Evolutionary conservation across 2,888 invertebrate genomes (phyloP).

Genomic region (Nymphalis polychloros): DNA sequence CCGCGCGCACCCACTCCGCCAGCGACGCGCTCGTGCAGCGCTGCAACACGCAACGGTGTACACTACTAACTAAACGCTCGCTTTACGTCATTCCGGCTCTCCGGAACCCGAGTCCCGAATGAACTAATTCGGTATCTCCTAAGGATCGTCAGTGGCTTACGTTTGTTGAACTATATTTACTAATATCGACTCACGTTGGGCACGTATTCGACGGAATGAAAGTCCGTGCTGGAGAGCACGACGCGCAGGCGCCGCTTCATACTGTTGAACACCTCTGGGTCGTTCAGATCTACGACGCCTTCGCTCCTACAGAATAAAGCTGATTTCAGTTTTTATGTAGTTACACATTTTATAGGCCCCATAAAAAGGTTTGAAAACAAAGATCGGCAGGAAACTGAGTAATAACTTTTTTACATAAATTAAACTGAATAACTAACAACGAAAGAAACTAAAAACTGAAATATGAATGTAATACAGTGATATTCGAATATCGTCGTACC

Average conservation of each 20-base stretch:
- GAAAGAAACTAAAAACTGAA: too few species aligned
- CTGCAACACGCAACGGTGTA: constrained; percentile 43
- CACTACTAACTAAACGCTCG: background rate
- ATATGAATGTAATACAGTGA: too few species aligned
- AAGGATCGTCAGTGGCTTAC: too few species aligned
- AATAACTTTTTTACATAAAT: too few species aligned
- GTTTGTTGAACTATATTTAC: too few species aligned
- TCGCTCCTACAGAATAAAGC: constrained; percentile 52
- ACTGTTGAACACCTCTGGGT: constrained; percentile 74
- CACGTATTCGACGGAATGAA: constrained; percentile 85
- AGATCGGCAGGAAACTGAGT: too few species aligned
- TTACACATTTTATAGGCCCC: too few species aligned
- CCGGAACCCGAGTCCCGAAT: too few species aligned
- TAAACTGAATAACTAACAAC: too few species aligned
- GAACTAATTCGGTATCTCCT: too few species aligned
- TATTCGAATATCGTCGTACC: background rate
- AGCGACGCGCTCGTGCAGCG: constrained; percentile 65
- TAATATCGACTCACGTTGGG: constrained; percentile 71
- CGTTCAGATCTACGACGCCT: constrained; percentile 69
- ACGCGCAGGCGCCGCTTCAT: constrained; percentile 93
- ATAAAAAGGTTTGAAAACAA: too few species aligned
- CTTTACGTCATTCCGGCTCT: background rate
- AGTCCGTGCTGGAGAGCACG: constrained; percentile 93
- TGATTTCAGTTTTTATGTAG: too few species aligned
- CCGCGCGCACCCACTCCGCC: constrained; percentile 64